Evolutionary conservation across 2,113 vertebrate species (phyloP), one percentile per base, ranked within the genome.

Genomic region (Jaculus jaculus): DNA sequence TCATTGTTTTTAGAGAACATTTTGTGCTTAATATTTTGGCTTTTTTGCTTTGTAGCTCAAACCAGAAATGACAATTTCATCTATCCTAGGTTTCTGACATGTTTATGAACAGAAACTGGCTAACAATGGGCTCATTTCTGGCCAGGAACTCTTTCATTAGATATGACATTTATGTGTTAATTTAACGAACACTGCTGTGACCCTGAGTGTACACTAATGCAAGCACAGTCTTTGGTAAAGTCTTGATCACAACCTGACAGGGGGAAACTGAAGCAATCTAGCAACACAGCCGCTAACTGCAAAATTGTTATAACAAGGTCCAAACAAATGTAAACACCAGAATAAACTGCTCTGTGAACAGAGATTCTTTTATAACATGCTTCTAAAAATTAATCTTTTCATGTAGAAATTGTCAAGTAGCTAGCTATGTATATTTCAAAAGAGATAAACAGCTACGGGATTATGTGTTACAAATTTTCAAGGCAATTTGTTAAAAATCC

Each of bases 331-430:
- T 37, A 93, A 93, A 92, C 63, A 42, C n/a, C 39, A 32, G 68
- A 92, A 81, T 81, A 80, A 94, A 63, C 3, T 66, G 51, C 71
- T 69, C 51, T 71, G 3, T 51, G 15, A 28, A 72, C 83, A 58
- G 11, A 61, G 73, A 81, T 81, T 71, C 72, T 80, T 86, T 80
- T 15, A 58, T 82, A 88, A 58, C n/a, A 68, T 54, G 58, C 63
- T 85, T 89, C 91, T 84, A 92, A 91, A 94, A 95, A 61, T 65
- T 75, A 66, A 94, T 42, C 63, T 95, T 94, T 81, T 91, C 77
- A 28, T 90, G 68, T 90, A 60, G 60, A 96, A 94, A 93, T 79
- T 84, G 54, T 86, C 94, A 92, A 92, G 84, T 72, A 68, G 87
- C 77, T 95, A 84, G 47, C 81, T 66, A 18, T 95, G 77, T 66